phyloP scores from a whole-genome alignment of 2,113 vertebrate genomes.

The Silurus glanis region DNA sequence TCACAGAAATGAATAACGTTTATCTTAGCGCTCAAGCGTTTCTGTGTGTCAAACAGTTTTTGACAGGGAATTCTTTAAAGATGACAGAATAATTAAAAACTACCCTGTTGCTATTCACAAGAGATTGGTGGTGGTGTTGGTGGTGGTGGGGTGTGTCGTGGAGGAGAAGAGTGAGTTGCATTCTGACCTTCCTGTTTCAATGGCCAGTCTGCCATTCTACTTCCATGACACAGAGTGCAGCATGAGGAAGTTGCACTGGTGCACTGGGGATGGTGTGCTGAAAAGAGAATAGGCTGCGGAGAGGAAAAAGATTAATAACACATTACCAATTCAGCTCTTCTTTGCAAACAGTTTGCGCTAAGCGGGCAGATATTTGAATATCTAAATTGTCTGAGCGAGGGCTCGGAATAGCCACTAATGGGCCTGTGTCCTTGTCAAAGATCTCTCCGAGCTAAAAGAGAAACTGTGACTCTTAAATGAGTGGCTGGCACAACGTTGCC shows the following conservation, averaged over 20 bases:
- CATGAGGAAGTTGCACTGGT: constrained; percentile 42
- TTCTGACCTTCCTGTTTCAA: constrained; percentile 74
- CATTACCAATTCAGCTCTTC: constrained; percentile 68
- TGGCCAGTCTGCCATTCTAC: constrained; percentile 61
- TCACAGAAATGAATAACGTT: constrained; percentile 67
- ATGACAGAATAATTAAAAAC: constrained; percentile 77
- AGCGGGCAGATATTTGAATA: constrained; percentile 73
- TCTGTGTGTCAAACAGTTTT: constrained; percentile 60
- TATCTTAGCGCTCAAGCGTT: constrained; percentile 73
- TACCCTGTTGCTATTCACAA: constrained; percentile 55
- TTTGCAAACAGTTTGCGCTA: constrained; percentile 71
- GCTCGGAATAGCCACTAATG: constrained; percentile 68
- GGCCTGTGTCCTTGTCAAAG: constrained; percentile 70
- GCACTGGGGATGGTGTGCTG: constrained; percentile 43
- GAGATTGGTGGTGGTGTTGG: background rate
- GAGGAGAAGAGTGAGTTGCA: constrained; percentile 68
- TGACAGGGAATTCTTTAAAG: constrained; percentile 70
- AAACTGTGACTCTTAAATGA: constrained; percentile 37
- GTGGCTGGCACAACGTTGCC: constrained; percentile 21
- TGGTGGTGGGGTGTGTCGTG: constrained; percentile 13
- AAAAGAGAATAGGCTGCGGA: constrained; percentile 43
- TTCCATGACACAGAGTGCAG: constrained; percentile 38
- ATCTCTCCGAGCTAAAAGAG: constrained; percentile 62
- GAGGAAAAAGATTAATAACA: constrained; percentile 66
- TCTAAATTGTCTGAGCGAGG: constrained; percentile 69